A percentile compares a stretch with the other conserved stretches of the same genome.
These are phyloP conservation scores for Smutsia temminckii DNA, from an alignment of 2,797 vertebrate species.

Conservation along the genomic window DNA sequence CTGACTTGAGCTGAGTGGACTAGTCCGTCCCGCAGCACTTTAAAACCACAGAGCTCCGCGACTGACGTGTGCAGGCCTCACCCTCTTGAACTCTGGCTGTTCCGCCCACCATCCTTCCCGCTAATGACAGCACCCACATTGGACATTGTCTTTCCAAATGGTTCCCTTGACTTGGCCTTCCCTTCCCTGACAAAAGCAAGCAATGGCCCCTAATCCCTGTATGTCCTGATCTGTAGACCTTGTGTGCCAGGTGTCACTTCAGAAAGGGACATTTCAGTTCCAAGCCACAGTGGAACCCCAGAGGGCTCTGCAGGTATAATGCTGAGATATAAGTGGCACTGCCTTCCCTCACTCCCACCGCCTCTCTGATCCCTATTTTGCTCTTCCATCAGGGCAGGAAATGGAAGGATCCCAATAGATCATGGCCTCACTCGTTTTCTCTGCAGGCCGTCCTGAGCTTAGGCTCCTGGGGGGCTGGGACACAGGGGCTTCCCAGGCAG, in stretches of 20 bases:
- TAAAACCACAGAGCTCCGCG: accelerated
- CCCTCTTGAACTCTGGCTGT: not conserved
- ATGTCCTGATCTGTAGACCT: not conserved
- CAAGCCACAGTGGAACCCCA: not conserved
- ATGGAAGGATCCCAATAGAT: not conserved
- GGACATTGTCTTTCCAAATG: not conserved
- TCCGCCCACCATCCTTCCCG: not conserved
- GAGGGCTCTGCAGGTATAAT: not conserved
- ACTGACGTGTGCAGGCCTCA: accelerated
- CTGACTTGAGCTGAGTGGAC: accelerated
- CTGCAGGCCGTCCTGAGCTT: not conserved
- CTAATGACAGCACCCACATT: not conserved
- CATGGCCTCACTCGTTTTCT: not conserved
- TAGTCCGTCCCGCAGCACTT: not conserved
- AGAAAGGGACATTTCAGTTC: not conserved
- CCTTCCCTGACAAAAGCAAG: not conserved
- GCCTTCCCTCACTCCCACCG: too few species aligned
- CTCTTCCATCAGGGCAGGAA: not conserved
- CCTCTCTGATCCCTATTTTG: not conserved
- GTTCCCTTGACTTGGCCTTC: not conserved
- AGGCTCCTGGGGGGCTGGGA: not conserved
- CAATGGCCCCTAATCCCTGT: not conserved
- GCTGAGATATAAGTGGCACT: not conserved
- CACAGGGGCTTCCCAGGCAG: not conserved
- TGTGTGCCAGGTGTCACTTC: not conserved